These are phyloP conservation scores for Scolopax bukidnonensis DNA, from an alignment of 2,797 vertebrate genomes.

Conservation along the genomic window DNA sequence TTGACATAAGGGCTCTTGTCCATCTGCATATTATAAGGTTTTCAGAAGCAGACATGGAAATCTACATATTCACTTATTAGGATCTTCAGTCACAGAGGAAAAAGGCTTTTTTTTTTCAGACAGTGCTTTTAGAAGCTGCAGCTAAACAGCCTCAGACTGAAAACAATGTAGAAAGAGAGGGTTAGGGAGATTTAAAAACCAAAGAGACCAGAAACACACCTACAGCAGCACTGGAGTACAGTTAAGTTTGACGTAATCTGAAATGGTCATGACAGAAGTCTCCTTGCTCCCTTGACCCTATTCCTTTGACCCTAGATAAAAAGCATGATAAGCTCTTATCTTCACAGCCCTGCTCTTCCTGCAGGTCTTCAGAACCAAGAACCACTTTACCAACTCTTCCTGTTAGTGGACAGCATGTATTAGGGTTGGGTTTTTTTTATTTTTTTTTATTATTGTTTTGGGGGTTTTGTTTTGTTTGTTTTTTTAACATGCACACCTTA, in stretches of 20 bases:
- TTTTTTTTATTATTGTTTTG: no score
- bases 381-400: background rate
- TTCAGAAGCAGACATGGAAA: background rate
- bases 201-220: background rate
- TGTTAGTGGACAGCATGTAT: background rate
- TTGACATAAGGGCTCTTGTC: background rate
- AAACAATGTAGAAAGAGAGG: background rate
- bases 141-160: background rate
- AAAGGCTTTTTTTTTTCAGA: background rate
- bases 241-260: background rate
- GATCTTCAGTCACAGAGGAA: background rate
- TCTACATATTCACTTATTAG: background rate
- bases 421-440: background rate
- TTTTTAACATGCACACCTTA: background rate
- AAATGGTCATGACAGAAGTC: background rate
- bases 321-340: background rate
- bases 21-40: background rate
- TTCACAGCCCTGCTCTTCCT: background rate
- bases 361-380: background rate
- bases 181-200: background rate
- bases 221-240: background rate
- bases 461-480: background rate
- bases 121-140: background rate
- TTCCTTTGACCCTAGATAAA: background rate
- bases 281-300: background rate